These are phyloP conservation scores for Acomys russatus DNA, from an alignment of 2,797 vertebrate species.

Conservation along the genomic window DNA sequence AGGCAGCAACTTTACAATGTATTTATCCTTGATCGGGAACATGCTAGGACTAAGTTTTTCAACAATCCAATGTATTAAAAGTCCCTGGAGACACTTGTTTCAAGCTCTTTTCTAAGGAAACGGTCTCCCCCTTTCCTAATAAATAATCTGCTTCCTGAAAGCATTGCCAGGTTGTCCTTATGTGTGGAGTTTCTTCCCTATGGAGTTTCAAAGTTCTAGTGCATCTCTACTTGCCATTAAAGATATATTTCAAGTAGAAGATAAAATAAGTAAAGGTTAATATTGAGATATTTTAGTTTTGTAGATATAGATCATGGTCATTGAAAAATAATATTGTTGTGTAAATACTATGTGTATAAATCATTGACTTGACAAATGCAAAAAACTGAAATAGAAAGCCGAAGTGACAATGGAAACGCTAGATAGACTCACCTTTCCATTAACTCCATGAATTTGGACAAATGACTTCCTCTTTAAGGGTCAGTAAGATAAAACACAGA, in stretches of 20 bases:
- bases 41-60: neutral
- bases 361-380: neutral
- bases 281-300: slow-evolving; percentile 5
- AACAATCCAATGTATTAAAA: neutral
- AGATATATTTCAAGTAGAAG: slow-evolving; percentile 12
- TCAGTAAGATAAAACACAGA: slow-evolving; percentile 50
- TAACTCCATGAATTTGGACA: slow-evolving; percentile 13
- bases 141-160: neutral
- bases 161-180: neutral
- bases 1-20: neutral
- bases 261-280: slow-evolving; percentile 19
- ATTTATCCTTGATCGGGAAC: slow-evolving; percentile 15
- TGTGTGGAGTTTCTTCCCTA: slow-evolving; percentile 22
- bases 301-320: neutral
- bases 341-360: neutral
- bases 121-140: neutral
- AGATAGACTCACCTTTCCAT: neutral
- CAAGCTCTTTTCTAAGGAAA: neutral
- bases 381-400: neutral
- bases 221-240: slow-evolving; percentile 10
- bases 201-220: slow-evolving; percentile 11
- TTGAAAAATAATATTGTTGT: neutral
- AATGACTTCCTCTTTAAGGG: slow-evolving; percentile 13
- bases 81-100: neutral
- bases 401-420: neutral